These are phyloP conservation scores for Morpho deidamia DNA, from an alignment of 2,888 invertebrate species.

Conservation along the genomic window DNA sequence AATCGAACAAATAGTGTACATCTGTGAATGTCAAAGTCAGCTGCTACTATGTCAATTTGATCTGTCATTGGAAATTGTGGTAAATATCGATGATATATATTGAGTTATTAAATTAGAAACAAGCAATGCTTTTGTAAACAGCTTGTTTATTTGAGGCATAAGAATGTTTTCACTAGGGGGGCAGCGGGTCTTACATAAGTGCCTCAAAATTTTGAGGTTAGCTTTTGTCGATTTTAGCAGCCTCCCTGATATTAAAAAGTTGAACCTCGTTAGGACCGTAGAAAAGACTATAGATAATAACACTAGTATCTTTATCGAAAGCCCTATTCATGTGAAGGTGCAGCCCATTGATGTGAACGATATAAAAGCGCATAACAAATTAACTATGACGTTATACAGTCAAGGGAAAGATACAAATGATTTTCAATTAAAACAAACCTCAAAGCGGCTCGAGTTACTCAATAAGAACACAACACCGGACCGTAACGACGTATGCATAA, in stretches of 20 bases:
- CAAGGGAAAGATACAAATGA: constrained; percentile 62
- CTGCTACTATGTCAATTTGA: not conserved
- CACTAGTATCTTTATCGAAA: constrained; percentile 69
- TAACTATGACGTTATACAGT: constrained; percentile 69
- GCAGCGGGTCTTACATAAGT: constrained; percentile 63
- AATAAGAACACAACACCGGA: constrained; percentile 62
- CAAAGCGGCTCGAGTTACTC: constrained; percentile 64
- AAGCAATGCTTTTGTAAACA: constrained; percentile 8
- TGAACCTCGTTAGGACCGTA: constrained; percentile 66
- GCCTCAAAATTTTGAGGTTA: constrained; percentile 75
- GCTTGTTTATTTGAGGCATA: not conserved
- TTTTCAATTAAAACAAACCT: constrained; percentile 69
- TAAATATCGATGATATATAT: not conserved
- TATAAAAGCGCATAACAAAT: constrained; percentile 59
- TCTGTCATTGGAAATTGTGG: not conserved
- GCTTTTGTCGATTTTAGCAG: constrained; percentile 58
- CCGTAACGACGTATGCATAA: constrained; percentile 64
- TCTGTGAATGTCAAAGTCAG: constrained; percentile 9
- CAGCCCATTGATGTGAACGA: constrained; percentile 69
- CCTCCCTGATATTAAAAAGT: constrained; percentile 62
- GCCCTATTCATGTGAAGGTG: constrained; percentile 71
- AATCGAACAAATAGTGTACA: not conserved
- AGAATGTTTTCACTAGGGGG: constrained; percentile 58
- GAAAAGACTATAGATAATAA: constrained; percentile 69
- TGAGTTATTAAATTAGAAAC: constrained; percentile 2